A percentile compares a stretch with the other conserved stretches of the same genome.
Conservation (phyloP, 2,888 invertebrate species). For the Alloplasta piceator region DNA sequence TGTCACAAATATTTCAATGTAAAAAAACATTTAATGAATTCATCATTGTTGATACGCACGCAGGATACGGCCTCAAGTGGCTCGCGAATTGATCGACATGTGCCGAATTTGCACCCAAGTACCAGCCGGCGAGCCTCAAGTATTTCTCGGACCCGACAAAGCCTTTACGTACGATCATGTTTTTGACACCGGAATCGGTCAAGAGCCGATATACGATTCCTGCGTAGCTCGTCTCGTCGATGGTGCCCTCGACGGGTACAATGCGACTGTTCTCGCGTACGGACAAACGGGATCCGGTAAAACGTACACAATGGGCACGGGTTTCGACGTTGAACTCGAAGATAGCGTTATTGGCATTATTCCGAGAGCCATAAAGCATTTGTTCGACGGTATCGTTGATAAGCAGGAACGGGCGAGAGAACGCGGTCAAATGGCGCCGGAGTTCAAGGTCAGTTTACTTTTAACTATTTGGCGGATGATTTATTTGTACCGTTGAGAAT, state of each 20-base stretch:
- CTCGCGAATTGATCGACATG: slow-evolving; percentile 96
- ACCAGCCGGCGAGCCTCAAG: slow-evolving; percentile 94
- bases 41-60: background rate
- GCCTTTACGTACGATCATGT: slow-evolving; percentile 98
- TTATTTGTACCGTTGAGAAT: no score
- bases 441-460: slow-evolving; percentile 86
- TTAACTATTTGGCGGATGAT: background rate
- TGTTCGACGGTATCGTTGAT: slow-evolving; percentile 92
- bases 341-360: slow-evolving; percentile 90
- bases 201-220: slow-evolving; percentile 91
- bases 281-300: slow-evolving; percentile 98
- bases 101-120: slow-evolving; percentile 96
- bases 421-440: slow-evolving; percentile 89
- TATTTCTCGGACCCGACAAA: slow-evolving; percentile 96
- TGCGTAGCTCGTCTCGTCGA: slow-evolving; percentile 95
- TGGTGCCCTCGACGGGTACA: slow-evolving; percentile 97
- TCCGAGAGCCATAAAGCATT: slow-evolving; percentile 96
- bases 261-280: slow-evolving; percentile 96
- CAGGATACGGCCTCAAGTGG: slow-evolving; percentile 97
- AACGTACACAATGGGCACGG: slow-evolving; percentile 99
- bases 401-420: slow-evolving; percentile 85
- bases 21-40: background rate
- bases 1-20: background rate
- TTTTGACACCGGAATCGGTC: slow-evolving; percentile 91
- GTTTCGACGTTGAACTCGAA: slow-evolving; percentile 90